Percentiles rank a stretch among this genome's conserved stretches.
These are phyloP conservation scores for Spodoptera picta DNA, from an alignment of 2,888 invertebrate species.

Conservation along the genomic window DNA sequence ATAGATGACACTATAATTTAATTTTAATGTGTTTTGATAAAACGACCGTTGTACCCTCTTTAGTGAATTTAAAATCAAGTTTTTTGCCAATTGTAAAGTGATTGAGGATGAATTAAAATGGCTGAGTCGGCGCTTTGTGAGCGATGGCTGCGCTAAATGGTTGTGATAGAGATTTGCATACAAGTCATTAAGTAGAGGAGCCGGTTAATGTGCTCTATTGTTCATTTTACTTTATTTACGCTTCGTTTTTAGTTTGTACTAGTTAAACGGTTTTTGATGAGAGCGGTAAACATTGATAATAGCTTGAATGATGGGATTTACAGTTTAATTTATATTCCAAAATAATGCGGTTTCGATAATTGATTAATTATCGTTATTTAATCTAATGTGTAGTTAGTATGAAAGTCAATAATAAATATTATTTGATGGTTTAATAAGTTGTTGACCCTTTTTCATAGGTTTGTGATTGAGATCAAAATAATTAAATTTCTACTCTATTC, in stretches of 20 bases:
- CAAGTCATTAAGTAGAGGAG: slow-evolving; percentile 42
- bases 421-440: too few relatives aligned
- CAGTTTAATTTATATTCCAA: too few relatives aligned
- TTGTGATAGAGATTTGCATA: slow-evolving; percentile 59
- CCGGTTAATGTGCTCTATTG: slow-evolving; percentile 36
- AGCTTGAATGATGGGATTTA: too few relatives aligned
- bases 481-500: too few relatives aligned
- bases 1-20: slow-evolving; percentile 85
- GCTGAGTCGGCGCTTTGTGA: slow-evolving; percentile 51
- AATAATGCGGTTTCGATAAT: too few relatives aligned
- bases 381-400: too few relatives aligned
- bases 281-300: not conserved
- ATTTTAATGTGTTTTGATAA: slow-evolving; percentile 87
- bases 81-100: slow-evolving; percentile 66
- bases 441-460: too few relatives aligned
- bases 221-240: slow-evolving; percentile 26
- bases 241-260: slow-evolving; percentile 14
- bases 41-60: slow-evolving; percentile 66
- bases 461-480: too few relatives aligned
- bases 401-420: too few relatives aligned
- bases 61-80: slow-evolving; percentile 60
- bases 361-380: too few relatives aligned
- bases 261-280: not conserved
- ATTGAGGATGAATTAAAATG: slow-evolving; percentile 56
- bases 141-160: slow-evolving; percentile 56